phyloP scores from a whole-genome alignment of 2,797 vertebrate species.

The Sciurus vulgaris region DNA sequence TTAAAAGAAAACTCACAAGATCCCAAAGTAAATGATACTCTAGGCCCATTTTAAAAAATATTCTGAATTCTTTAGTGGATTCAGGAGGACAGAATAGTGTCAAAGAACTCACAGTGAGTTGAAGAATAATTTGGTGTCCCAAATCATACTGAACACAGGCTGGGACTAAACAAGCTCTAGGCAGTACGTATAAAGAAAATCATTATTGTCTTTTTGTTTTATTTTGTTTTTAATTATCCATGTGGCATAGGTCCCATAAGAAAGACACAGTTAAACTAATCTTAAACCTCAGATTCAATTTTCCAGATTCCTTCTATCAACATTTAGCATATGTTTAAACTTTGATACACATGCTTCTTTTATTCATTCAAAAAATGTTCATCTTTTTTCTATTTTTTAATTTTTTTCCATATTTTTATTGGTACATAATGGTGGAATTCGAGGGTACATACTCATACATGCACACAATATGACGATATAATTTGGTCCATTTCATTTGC shows the following conservation, averaged over 20 bases:
- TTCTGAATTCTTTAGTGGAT: background rate
- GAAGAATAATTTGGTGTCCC: background rate
- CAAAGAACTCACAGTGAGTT: background rate
- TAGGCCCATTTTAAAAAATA: background rate
- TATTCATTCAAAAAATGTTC: background rate
- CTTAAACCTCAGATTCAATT: background rate
- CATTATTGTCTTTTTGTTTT: background rate
- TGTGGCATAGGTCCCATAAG: background rate
- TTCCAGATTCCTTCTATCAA: background rate
- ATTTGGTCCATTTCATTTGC: no score
- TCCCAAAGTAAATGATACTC: background rate
- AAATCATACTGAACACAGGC: background rate
- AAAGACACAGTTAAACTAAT: slow-evolving; percentile 10
- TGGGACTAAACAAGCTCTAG: background rate
- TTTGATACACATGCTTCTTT: background rate
- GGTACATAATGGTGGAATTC: no score
- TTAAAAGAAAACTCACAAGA: slow-evolving; percentile 39
- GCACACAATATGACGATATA: no score
- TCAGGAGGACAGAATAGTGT: background rate
- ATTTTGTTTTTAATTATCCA: background rate
- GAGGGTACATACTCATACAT: no score
- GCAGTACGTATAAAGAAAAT: background rate
- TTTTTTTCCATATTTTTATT: no score
- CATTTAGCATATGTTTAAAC: background rate
- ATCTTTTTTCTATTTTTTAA: no score